A percentile compares a stretch with the other conserved stretches of the same genome.
Evolutionary conservation across 2,888 invertebrate genomes (phyloP).

Genomic region (Buathra laborator): DNA sequence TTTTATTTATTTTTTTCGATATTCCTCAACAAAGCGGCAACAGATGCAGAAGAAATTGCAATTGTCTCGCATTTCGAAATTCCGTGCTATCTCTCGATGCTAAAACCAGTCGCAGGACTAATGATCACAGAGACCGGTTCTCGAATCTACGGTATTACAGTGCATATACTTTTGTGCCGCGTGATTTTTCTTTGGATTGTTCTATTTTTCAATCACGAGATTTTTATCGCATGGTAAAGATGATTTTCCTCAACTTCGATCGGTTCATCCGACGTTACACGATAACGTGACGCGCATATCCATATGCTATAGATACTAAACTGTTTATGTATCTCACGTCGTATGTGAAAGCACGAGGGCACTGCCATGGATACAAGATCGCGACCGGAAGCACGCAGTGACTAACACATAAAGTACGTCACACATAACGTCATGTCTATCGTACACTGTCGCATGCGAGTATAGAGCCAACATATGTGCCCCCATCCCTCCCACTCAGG

Average conservation of each 20-base stretch:
- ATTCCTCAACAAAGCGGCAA: background rate
- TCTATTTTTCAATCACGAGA: too few species aligned
- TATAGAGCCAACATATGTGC: background rate
- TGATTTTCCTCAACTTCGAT: background rate
- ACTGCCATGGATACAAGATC: constrained; percentile 46
- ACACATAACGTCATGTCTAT: constrained; percentile 12
- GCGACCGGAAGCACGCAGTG: constrained; percentile 56
- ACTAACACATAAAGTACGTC: constrained; percentile 37
- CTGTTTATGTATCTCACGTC: background rate
- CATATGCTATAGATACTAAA: constrained; percentile 3
- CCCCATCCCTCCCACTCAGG: background rate
- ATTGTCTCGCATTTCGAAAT: background rate
- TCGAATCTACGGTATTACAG: background rate
- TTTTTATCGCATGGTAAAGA: background rate
- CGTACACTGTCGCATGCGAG: background rate
- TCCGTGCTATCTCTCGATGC: background rate
- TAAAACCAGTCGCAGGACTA: background rate
- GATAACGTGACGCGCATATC: background rate
- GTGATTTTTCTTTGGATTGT: background rate
- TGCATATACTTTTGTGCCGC: background rate
- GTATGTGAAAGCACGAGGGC: constrained; percentile 40
- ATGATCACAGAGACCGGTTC: background rate
- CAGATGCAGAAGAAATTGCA: background rate
- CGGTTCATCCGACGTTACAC: background rate
- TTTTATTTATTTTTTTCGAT: constrained; percentile 1